These are phyloP conservation scores for Phalacrocorax brasilianus DNA, from an alignment of 2,113 vertebrate species.

Conservation along the genomic window DNA sequence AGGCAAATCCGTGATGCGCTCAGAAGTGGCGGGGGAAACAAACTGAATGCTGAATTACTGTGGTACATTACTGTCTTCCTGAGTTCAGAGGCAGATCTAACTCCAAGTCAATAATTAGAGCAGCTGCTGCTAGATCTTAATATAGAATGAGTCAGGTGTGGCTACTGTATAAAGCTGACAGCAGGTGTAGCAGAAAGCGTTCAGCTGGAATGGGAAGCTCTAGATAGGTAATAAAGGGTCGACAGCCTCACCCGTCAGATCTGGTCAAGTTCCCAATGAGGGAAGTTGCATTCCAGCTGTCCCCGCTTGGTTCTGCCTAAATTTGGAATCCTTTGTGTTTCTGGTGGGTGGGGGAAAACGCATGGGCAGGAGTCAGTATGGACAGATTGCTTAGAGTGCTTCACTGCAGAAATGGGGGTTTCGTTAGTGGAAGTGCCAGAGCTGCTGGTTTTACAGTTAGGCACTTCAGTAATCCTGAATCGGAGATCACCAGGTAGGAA, in stretches of 20 bases:
- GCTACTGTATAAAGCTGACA: neutral
- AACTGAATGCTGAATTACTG: neutral
- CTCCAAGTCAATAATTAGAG: neutral
- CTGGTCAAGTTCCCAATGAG: accelerated
- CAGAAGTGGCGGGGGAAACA: neutral
- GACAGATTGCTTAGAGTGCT: accelerated
- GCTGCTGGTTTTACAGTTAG: neutral
- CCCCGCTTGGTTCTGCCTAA: accelerated
- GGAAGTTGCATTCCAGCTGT: accelerated
- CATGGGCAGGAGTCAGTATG: accelerated
- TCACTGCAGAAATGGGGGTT: accelerated
- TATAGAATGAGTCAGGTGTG: neutral
- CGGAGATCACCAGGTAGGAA: neutral
- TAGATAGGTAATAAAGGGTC: neutral
- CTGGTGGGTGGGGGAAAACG: neutral
- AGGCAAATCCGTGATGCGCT: neutral
- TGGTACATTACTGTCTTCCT: neutral
- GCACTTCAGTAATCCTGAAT: no score
- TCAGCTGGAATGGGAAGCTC: neutral
- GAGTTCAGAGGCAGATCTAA: neutral
- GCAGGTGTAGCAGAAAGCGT: neutral
- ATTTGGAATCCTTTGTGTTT: neutral
- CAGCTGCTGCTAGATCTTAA: neutral
- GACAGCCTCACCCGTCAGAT: accelerated
- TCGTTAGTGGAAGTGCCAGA: accelerated